Base-by-base conservation (phyloP, 2,888 invertebrate genomes). In the Meliscaeva auricollis region DNA sequence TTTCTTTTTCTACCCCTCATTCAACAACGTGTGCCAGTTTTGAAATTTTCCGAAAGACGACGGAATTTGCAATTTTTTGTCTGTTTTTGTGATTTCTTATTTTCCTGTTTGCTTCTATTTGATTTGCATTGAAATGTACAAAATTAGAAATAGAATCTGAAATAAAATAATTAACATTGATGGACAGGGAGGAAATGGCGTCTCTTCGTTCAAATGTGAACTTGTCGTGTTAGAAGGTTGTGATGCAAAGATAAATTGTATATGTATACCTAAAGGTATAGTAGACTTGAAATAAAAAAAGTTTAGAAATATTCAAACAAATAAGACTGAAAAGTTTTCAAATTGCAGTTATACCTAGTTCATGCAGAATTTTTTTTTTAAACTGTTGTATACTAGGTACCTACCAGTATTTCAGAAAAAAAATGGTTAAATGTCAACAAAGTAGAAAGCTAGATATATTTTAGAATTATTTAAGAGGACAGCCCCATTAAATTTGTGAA, bases 11-110 rank as follows among this genome's bases (percentile, higher is more conserved):
- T 75, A 26, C 7, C 46, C 52, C 46, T 52, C 80, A 13, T 32
- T 41, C 41, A 79, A 32, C 46, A 80, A 68, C 75, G 75, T 80
- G 84, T 84, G 80, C 79, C 84, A 84, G 84, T 80, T 84, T 80
- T 84, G 75, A 84, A 80, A 58, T 76, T 70, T 54, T 75, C 48
- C 80, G 75, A 74, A 79, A 38, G 11, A 38, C 46, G 74, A 75
- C 74, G 79, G 79, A 84, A 79, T 83, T 83, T 73, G 56, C 58
- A 54, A 52, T 52, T 66, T 72, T 60, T 11, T 44, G 30, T n/a
- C 32, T 17, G n/a, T 79, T 6, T 41, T 41, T 7, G 38, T 11
- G 6, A 58, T 60, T 75, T 9, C 11, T 38, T 38, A 11, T 84
- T 64, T 26, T 5, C 17, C 38, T 76, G 13, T 22, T 80, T 56